Conservation (phyloP, 2,888 invertebrate genomes). For the Pediacus dermestoides region DNA sequence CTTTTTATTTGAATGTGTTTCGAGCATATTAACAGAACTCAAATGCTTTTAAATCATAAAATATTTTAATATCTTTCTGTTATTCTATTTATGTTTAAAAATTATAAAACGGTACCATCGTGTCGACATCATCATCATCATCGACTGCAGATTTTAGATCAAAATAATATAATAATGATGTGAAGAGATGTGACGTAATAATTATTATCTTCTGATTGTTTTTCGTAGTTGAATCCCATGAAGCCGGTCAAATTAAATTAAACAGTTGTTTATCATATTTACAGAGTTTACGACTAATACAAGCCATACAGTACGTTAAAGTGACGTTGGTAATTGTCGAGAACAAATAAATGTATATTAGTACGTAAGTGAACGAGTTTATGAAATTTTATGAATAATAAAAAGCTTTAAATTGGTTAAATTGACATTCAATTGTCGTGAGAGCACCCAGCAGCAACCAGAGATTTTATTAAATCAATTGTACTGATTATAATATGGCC, state of each 20-base stretch:
- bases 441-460: constrained; percentile 31
- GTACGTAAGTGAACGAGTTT: constrained; percentile 32
- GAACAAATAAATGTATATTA: constrained; percentile 20
- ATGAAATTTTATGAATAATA: constrained; percentile 52
- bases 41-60: constrained; percentile 31
- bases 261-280: constrained; percentile 9
- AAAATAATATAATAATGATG: too few species aligned
- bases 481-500: constrained; percentile 46
- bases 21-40: constrained; percentile 18
- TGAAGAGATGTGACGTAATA: too few species aligned
- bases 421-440: constrained; percentile 51
- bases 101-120: too few species aligned
- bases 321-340: constrained; percentile 17
- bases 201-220: too few species aligned
- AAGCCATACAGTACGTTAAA: constrained; percentile 3
- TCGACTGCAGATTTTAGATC: too few species aligned
- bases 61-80: constrained; percentile 30
- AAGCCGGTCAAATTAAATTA: too few species aligned
- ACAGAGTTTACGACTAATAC: constrained; percentile 4
- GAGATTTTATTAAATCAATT: constrained; percentile 47
- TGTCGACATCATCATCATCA: too few species aligned
- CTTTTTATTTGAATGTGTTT: constrained; percentile 30
- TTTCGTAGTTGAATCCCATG: too few species aligned
- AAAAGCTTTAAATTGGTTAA: constrained; percentile 51
- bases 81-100: constrained; percentile 28